A percentile compares a stretch with the other conserved stretches of the same genome.
These are phyloP conservation scores for Augiades crinisus DNA, from an alignment of 2,888 invertebrate genomes.

Conservation along the genomic window DNA sequence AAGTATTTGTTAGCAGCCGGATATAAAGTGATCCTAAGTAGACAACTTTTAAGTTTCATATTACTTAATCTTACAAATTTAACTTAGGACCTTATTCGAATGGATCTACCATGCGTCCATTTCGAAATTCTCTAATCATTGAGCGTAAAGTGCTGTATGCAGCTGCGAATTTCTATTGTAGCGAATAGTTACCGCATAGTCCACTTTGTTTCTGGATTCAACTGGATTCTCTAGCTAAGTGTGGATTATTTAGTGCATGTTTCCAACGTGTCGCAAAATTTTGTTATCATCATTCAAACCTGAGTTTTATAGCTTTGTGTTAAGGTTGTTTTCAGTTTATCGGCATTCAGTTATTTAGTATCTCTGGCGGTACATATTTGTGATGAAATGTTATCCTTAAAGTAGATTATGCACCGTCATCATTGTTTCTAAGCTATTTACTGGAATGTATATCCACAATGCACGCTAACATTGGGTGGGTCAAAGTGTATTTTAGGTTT, in stretches of 20 bases:
- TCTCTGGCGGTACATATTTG: background rate
- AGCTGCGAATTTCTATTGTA: conserved; percentile 9
- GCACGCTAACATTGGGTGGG: background rate
- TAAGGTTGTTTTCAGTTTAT: background rate
- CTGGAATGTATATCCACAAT: conserved; percentile 10
- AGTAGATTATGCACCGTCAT: conserved; percentile 12
- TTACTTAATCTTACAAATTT: too few species aligned
- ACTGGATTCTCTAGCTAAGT: conserved; percentile 12
- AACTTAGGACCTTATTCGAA: too few species aligned
- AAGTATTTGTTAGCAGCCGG: too few species aligned
- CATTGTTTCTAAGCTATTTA: conserved; percentile 21
- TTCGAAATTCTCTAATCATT: conserved; percentile 8
- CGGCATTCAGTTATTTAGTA: background rate
- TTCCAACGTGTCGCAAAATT: background rate
- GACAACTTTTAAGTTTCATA: too few species aligned
- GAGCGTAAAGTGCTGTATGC: conserved; percentile 16
- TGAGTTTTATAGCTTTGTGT: background rate
- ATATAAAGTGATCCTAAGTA: too few species aligned
- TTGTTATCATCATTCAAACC: background rate
- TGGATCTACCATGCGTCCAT: background rate
- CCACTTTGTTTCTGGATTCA: conserved; percentile 17
- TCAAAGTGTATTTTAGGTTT: background rate
- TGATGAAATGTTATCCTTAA: conserved; percentile 6
- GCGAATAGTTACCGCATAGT: conserved; percentile 13
- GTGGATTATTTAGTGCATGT: conserved; percentile 7